Base-by-base conservation (phyloP, 2,888 invertebrate species). In the Plagodis dolabraria region DNA sequence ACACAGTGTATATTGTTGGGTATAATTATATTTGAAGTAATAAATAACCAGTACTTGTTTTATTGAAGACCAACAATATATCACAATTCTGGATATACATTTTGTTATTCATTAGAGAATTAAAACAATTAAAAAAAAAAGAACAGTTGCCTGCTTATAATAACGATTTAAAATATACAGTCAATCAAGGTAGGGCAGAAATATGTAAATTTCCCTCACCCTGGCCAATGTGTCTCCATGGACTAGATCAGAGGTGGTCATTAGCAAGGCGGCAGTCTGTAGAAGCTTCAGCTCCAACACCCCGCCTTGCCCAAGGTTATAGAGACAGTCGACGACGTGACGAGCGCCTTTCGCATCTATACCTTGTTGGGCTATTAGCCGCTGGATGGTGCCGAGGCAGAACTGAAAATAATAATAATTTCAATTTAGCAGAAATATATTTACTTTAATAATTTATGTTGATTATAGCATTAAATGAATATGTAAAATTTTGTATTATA, bases 251-350 rank as follows among this genome's bases (percentile, higher is more conserved):
- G 98, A 99, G n/a, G 99, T 98, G 47, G 99, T 99, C 65, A 99
- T 94, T 57, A 99, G 90, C 33, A 99, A 89, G 0, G 99, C 98
- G 10, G 99, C 97, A 0, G 99, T 99, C 89, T 99, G 99, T 51
- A 99, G 93, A 61, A 99, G 95, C 93, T 99, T 98, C 12, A 99
- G 95, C 93, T 99, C 99, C 86, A 99, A 97, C 35, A 97, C 96
- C 0, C 97, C 97, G n/a, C 96, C 94, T 86, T 99, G 99, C 94
- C 99, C 98, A 7, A 99, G 93, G 83, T 96, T 95, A 96, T 98
- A 99, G 57, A 99, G 90, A 36, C 98, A 97, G 80, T 98, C 97
- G 11, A 99, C 98, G 45, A 99, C 96, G 79, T 97, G 97, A 44
- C 97, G 94, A 0, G 99, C 98, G 51, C 98, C 98, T 89, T 98